Conservation (phyloP, 1,140 invertebrate species). For the Zaprionus ghesquierei region DNA sequence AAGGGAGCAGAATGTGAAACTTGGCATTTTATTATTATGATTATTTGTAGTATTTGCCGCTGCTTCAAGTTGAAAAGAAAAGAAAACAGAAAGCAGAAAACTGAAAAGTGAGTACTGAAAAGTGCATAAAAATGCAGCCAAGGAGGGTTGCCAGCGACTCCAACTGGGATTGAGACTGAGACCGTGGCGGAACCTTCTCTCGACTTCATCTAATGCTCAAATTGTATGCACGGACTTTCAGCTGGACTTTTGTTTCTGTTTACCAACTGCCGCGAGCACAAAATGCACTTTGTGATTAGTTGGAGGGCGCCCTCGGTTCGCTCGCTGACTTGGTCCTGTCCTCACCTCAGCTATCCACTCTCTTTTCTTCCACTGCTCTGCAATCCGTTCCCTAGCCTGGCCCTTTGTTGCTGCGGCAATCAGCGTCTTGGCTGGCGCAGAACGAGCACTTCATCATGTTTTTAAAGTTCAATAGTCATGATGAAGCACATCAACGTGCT, state of each 20-base stretch:
- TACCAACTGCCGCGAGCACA: conserved; percentile 76
- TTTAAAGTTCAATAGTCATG: conserved; percentile 78
- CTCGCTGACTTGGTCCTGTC: conserved; percentile 1
- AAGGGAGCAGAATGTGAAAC: conserved; percentile 67
- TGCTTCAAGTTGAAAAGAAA: conserved; percentile 66
- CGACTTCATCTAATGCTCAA: conserved; percentile 55
- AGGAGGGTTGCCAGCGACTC: conserved; percentile 27
- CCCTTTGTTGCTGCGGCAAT: conserved; percentile 13
- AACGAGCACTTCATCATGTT: conserved; percentile 71
- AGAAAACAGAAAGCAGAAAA: conserved; percentile 53
- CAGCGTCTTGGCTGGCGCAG: conserved; percentile 53
- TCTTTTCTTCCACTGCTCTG: background rate
- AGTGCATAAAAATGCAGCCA: conserved; percentile 72
- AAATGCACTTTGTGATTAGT: conserved; percentile 80
- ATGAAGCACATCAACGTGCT: conserved; percentile 76
- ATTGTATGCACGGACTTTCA: conserved; percentile 69
- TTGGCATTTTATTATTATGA: conserved; percentile 81
- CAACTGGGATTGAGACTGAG: background rate
- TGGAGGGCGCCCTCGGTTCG: conserved; percentile 60
- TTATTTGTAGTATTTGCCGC: conserved; percentile 78
- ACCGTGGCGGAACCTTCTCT: background rate
- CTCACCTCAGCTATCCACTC: background rate
- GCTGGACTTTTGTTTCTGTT: conserved; percentile 74
- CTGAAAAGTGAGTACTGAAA: conserved; percentile 46
- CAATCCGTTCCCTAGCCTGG: conserved; percentile 7